Base-by-base conservation (phyloP, 2,797 vertebrate genomes). In the Toxotes lorentzi region DNA sequence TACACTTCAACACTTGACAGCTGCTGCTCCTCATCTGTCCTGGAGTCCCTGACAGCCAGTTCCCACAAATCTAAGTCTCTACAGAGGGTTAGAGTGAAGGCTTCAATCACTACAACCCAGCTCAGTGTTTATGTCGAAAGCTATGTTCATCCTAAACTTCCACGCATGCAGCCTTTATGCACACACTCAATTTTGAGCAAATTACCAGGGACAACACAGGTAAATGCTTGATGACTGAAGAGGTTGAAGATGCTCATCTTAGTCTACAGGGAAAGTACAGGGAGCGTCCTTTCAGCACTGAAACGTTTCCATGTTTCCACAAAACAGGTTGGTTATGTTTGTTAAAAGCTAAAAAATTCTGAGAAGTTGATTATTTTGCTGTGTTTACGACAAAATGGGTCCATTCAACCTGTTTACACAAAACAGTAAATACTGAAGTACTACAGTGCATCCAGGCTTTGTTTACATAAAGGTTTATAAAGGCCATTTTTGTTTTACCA, bases 1-100 rank as follows among this genome's bases (percentile, higher is more conserved):
- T 68, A 56, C 53, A 76, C 21, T 59, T 19, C 7, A 70, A 60
- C 50, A 27, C 14, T 4, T 45, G 57, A 58, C 89, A 81, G 83
- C 84, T 86, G 90, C 62, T 59, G 73, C 61, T 82, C 16, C 60
- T 77, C 72, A 68, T 60, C 62, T 32, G 63, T 63, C 12, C 66
- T 41, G 54, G 41, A 30, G 23, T 32, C 40, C n/a, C 45, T 13
- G 27, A 57, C 1, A 21, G 62, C 24, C 76, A 34, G 12, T 73
- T 81, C 70, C 38, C 69, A 66, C 70, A 67, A 45, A 50, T 24
- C 45, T 73, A 47, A 47, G 32, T 50, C 19, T 27, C 38, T 51
- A 43, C 27, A 38, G 12, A 66, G 43, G 13, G 38, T 53, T 38
- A 9, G 40, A 53, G 21, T 24, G 34, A 43, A 60, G 5, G n/a